Base-by-base conservation (phyloP, 2,888 invertebrate genomes). In the Epirrhoe alternata region DNA sequence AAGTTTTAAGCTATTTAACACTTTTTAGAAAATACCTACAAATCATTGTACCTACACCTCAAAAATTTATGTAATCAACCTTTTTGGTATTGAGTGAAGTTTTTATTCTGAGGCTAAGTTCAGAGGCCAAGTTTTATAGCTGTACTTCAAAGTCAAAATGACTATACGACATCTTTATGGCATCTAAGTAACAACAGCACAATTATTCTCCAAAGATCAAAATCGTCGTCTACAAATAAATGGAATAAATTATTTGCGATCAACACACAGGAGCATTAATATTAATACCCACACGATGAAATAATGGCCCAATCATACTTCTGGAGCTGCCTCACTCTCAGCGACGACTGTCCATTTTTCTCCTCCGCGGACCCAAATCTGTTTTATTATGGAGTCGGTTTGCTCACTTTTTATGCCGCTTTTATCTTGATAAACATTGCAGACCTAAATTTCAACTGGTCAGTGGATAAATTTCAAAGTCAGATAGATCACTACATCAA, bases 371-470 rank as follows among this genome's bases (percentile, higher is more conserved):
- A 90, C 70, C 83, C 88, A 1, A 87, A 86, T 38, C 60, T 91
- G 14, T 78, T 81, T 56, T 90, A 87, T 73, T 91, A 87, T 49
- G 87, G 83, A 1, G 24, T 85, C 1, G 80, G 81, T 6, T 67
- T 92, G 12, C 58, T 79, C 0, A 70, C 74, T 16, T 70, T 92
- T n/a, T 92, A 90, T 67, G 66, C 68, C 0, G 76, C 80, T 14
- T 84, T 90, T 49, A 10, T 90, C 6, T 24, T 90, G 1, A 77
- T 85, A 58, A 68, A 90, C 24, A 64, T 90, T 16, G 74, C 76
- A 30, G 92, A 93, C 68, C 68, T 90, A 16, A 83, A 78, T 38
- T 90, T 91, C 72, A 88, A 82, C 71, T 89, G 88, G 87, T 78
- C 86, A 2, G 38, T 89, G 31, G 88, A 90, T 57, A 76, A 73